These are phyloP conservation scores for Aldabrachelys gigantea DNA, from an alignment of 2,113 vertebrate genomes.

Conservation along the genomic window DNA sequence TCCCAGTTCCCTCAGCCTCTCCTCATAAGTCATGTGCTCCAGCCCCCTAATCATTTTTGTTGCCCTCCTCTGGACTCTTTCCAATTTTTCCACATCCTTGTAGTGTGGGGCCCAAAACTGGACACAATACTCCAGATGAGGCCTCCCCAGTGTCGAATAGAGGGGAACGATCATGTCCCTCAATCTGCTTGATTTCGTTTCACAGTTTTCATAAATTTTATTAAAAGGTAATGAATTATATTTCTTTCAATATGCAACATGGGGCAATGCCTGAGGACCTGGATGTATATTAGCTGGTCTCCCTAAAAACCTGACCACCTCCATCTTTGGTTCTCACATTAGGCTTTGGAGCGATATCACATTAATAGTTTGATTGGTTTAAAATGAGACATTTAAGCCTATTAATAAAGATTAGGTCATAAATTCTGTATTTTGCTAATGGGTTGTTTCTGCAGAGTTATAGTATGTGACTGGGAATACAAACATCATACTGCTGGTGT, in stretches of 20 bases:
- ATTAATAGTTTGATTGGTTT: not conserved
- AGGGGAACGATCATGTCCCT: no score
- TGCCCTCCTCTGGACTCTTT: no score
- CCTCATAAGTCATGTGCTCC: no score
- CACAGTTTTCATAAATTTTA: not conserved
- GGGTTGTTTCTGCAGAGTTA: not conserved
- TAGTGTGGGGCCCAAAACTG: no score
- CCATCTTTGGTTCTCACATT: not conserved
- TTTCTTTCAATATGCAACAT: not conserved
- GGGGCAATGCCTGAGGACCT: not conserved
- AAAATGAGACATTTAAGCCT: not conserved
- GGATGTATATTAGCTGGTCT: not conserved
- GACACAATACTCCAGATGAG: no score
- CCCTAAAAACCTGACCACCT: not conserved
- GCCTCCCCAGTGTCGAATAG: no score
- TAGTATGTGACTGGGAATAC: not conserved
- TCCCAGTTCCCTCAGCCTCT: no score
- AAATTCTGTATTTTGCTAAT: not conserved
- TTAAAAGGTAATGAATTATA: not conserved
- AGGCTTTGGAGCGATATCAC: not conserved
- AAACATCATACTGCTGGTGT: conserved; percentile 1
- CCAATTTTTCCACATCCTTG: no score
- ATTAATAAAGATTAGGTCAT: not conserved
- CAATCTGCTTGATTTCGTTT: not conserved
- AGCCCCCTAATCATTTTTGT: no score